Evolutionary conservation across 2,888 invertebrate species (phyloP), one percentile per base, ranked within the genome.

Genomic region (Drosophila greeni): DNA sequence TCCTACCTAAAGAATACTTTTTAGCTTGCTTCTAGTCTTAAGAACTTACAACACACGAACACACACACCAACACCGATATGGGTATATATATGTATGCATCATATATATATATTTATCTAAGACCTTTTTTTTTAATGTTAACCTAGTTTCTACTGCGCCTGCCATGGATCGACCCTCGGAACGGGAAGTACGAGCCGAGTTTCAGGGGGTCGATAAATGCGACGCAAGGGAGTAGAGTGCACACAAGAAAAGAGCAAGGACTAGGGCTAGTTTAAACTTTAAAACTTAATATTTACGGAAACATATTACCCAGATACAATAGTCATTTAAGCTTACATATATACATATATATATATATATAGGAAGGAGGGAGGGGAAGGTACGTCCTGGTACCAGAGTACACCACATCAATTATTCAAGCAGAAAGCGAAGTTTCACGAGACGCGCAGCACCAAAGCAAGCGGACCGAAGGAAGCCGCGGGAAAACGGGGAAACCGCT

Each of bases 361-460:
- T 43, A 49, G 24, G 7, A 20, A 34, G 40, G 26, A 18, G 3
- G 6, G 24, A 16, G 8, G 11, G 11, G n/a, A 18, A 11, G 11
- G 39, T 12, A 39, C 36, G 36, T 36, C 16, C 16, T 58, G 16
- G 31, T 42, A 47, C 45, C 20, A 16, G n/a, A 23, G 34, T 9
- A 61, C 24, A 61, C 42, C 42, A 61, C 61, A 31, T 43, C 62
- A 62, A 59, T 60, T 51, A 55, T 31, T 36, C 51, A 59, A 59
- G 59, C 61, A 43, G 14, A 18, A 51, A 1, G 18, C 20, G 9
- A 45, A 56, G 56, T 45, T 56, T 59, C 31, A 60, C 34, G 43
- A 56, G 43, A 56, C 33, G 51, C n/a, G n/a, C n/a, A n/a, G n/a
- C 59, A 62, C 62, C 62, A 62, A 59, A 49, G 58, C 49, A 40